Evolutionary conservation across 2,113 vertebrate genomes (phyloP).

Genomic region (Hydropotes inermis): DNA sequence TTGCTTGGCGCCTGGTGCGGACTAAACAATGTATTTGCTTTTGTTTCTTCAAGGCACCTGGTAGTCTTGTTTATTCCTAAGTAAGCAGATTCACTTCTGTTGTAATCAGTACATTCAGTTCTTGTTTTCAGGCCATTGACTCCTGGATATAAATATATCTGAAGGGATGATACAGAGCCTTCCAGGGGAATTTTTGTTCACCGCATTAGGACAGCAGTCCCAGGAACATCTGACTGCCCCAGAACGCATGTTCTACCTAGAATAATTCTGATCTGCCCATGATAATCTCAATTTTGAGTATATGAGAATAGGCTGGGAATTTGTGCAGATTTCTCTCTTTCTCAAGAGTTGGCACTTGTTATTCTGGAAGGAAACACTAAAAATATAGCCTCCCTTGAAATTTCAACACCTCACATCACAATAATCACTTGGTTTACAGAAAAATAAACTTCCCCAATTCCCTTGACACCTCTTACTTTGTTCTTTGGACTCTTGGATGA

Average conservation of each 20-base stretch:
- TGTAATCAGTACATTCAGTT: neutral
- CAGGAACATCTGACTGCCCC: neutral
- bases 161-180: neutral
- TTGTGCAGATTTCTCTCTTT: neutral
- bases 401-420: neutral
- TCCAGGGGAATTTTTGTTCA: neutral
- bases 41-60: neutral
- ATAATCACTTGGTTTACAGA: neutral
- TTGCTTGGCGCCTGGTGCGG: neutral
- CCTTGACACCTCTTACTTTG: neutral
- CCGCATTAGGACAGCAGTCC: neutral
- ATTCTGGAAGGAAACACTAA: neutral
- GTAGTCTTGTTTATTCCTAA: neutral
- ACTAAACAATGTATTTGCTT: neutral
- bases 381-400: neutral
- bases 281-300: neutral
- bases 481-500: neutral
- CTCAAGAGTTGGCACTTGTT: slow-evolving; percentile 35
- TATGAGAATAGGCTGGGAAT: neutral
- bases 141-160: neutral
- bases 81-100: neutral
- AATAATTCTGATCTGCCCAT: neutral
- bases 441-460: slow-evolving; percentile 24
- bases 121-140: neutral
- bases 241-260: neutral